Evolutionary conservation across 2,797 vertebrate species (phyloP).

Genomic region (Syncerus caffer): DNA sequence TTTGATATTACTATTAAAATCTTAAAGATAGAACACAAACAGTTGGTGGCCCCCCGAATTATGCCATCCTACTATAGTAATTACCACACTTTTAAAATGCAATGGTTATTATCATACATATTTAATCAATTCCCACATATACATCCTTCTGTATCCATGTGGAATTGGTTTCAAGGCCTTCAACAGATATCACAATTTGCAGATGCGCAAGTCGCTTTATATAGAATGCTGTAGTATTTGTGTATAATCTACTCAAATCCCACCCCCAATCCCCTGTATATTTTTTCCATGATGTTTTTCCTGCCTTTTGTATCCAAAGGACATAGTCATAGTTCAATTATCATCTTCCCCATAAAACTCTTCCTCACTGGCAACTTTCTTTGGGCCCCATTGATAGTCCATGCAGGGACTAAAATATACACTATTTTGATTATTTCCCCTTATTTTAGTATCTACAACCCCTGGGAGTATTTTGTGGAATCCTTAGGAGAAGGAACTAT

Average conservation of each 20-base stretch:
- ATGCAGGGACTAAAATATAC: not conserved
- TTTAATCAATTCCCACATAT: constrained; percentile 63
- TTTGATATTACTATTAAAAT: constrained; percentile 77
- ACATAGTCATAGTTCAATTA: not conserved
- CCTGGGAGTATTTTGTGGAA: not conserved
- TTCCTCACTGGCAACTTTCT: not conserved
- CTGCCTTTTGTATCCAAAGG: not conserved
- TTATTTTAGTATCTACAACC: not conserved
- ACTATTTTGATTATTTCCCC: not conserved
- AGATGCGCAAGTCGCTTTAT: not conserved
- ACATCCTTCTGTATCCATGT: not conserved
- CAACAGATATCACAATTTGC: not conserved
- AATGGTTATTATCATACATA: constrained; percentile 59
- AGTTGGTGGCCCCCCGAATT: constrained; percentile 38
- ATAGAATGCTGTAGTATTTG: not conserved
- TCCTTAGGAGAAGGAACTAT: not conserved
- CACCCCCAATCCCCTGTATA: not conserved
- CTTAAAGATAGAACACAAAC: constrained; percentile 56
- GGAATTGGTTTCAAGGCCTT: not conserved
- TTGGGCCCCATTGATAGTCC: not conserved
- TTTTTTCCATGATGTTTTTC: not conserved
- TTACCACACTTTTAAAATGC: not conserved
- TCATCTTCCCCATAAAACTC: not conserved
- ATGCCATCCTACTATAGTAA: constrained; percentile 52
- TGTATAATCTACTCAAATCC: not conserved